Evolutionary conservation across 2,888 invertebrate species (phyloP), one percentile per base, ranked within the genome.

Genomic region (Parthenolecanium corni): DNA sequence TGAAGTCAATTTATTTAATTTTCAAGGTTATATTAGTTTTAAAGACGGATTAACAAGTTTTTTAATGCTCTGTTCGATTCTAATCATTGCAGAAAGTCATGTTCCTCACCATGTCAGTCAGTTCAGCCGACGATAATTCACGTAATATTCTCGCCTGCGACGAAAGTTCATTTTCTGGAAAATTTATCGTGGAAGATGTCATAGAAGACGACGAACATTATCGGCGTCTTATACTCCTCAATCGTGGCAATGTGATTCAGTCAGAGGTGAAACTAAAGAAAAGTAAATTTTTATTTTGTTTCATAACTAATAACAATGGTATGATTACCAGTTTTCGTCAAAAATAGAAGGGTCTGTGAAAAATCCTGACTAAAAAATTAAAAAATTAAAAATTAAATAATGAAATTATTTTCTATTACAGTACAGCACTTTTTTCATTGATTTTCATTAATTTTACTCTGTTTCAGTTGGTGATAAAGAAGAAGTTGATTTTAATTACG

Each of bases 101-200:
- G 0, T 93, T 88, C 75, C 76, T 95, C 51, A 91, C 94, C 0
- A 73, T 92, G 31, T 93, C 89, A 31, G 80, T 82, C 16, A 89
- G 90, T 71, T 25, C 21, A n/a, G 21, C 18, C 2, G 49, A 20
- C 3, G 23, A 63, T 44, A 36, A 53, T 44, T 12, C 31, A 2
- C 31, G 9, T 9, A 63, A 44, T 36, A 38, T 47, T 23, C 40
- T 83, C 44, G 78, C 79, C 68, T 78, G 82, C 71, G 92, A 91
- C 2, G 74, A 78, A 44, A 93, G 92, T 42, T 76, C 81, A 61
- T 74, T 83, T 21, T 91, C 92, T n/a, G 95, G 95, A 0, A 80
- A 83, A 52, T 94, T 83, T 73, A 82, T 92, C 20, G 81, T 96
- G 6, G 95, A 96, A 74, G 95, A 96, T 72, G 85, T 92, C 12